These are phyloP conservation scores for Dendrophyllia cribrosa DNA, from an alignment of 64 coral and sea anemone genomes.

Conservation along the genomic window DNA sequence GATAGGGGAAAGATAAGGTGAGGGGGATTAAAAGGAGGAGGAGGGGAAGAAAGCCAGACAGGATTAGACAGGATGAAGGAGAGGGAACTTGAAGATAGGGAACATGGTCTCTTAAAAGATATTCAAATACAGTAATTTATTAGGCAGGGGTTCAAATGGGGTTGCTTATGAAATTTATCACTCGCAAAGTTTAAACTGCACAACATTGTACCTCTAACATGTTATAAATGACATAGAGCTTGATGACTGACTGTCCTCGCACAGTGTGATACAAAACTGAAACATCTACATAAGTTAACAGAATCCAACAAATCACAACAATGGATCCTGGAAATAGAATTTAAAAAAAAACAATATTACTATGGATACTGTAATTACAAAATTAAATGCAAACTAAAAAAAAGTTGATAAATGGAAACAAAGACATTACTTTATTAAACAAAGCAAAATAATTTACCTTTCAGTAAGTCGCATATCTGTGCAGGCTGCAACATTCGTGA, in stretches of 20 bases:
- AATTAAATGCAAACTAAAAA: neutral
- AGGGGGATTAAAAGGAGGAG: no score
- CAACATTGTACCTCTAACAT: slow-evolving; percentile 95
- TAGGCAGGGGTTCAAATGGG: no score
- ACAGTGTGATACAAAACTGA: slow-evolving; percentile 97
- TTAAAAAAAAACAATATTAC: neutral
- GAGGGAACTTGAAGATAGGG: no score
- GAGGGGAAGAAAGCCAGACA: no score
- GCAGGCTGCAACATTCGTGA: slow-evolving; percentile 81
- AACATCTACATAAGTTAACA: slow-evolving; percentile 92
- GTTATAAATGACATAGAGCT: slow-evolving; percentile 99
- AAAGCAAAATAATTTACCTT: slow-evolving; percentile 68
- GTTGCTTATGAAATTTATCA: no score
- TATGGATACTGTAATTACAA: neutral
- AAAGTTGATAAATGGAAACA: neutral
- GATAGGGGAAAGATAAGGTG: no score
- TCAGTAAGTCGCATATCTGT: slow-evolving; percentile 93
- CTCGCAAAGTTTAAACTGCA: no score
- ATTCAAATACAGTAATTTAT: no score
- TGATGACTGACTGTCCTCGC: slow-evolving; percentile 97
- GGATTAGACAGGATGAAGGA: no score
- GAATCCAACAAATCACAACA: slow-evolving; percentile 66
- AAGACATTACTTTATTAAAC: neutral
- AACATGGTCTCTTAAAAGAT: no score
- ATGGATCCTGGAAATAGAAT: slow-evolving; percentile 81